Evolutionary conservation across 2,797 vertebrate species (phyloP).

Genomic region (Bucorvus abyssinicus): DNA sequence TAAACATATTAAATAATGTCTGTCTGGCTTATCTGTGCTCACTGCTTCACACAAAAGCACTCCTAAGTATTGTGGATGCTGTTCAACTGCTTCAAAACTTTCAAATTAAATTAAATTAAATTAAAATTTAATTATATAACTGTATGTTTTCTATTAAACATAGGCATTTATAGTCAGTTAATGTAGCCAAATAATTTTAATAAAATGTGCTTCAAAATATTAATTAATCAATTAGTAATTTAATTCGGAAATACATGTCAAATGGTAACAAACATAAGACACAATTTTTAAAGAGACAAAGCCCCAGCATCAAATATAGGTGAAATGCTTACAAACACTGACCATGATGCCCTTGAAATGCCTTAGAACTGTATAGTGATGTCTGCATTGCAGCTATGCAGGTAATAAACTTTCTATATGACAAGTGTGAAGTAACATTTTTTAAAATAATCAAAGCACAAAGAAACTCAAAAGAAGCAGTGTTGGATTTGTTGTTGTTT

Average conservation of each 20-base stretch:
- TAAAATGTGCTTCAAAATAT: background rate
- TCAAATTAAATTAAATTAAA: no score
- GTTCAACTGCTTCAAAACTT: conserved; percentile 39
- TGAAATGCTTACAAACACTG: background rate
- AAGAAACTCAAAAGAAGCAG: background rate
- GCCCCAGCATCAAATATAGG: background rate
- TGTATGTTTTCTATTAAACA: background rate
- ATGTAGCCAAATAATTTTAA: background rate
- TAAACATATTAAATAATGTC: conserved; percentile 20
- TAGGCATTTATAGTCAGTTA: background rate
- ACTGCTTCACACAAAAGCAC: conserved; percentile 31
- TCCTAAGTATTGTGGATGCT: conserved; percentile 33
- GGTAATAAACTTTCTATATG: background rate
- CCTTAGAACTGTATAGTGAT: background rate
- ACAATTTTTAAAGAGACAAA: background rate
- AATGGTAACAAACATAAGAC: background rate
- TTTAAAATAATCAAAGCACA: background rate
- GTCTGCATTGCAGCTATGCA: background rate
- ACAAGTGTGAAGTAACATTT: background rate
- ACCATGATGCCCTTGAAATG: background rate
- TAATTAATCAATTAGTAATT: background rate
- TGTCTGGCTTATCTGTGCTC: background rate
- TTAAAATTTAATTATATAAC: conserved; percentile 28
- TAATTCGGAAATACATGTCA: background rate
- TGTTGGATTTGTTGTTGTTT: background rate